These are phyloP conservation scores for Typhlomys cinereus DNA, from an alignment of 2,113 vertebrate genomes.

Conservation along the genomic window DNA sequence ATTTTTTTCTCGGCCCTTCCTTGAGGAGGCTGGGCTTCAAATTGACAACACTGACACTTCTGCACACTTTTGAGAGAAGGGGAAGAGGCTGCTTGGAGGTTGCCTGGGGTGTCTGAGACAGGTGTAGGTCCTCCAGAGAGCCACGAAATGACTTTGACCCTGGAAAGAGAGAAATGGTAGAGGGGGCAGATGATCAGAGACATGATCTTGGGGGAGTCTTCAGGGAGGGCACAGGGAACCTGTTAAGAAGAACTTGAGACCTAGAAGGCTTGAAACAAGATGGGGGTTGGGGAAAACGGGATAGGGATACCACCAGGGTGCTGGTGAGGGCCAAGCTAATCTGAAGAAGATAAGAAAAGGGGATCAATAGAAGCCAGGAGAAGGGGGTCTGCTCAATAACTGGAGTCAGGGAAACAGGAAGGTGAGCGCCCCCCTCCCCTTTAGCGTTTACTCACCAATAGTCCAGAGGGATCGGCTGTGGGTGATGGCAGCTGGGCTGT, in stretches of 20 bases:
- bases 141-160: conserved; percentile 71
- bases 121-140: conserved; percentile 87
- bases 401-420: background rate
- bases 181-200: background rate
- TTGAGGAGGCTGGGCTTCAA: conserved; percentile 80
- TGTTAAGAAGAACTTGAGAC: conserved; percentile 2
- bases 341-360: background rate
- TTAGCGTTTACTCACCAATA: conserved; percentile 66
- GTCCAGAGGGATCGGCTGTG: conserved; percentile 62
- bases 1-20: conserved; percentile 67
- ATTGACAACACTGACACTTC: conserved; percentile 86
- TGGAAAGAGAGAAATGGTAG: conserved; percentile 45
- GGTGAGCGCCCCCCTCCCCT: too few relatives aligned
- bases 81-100: conserved; percentile 71
- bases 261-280: background rate
- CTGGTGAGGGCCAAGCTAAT: background rate
- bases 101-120: conserved; percentile 76
- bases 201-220: background rate
- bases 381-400: background rate
- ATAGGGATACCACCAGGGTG: background rate
- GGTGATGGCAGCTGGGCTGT: conserved; percentile 63
- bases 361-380: background rate
- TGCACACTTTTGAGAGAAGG: conserved; percentile 74
- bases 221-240: background rate
- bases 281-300: background rate